Evolutionary conservation across 2,797 vertebrate species (phyloP).

Genomic region (Sorex maritimensis): DNA sequence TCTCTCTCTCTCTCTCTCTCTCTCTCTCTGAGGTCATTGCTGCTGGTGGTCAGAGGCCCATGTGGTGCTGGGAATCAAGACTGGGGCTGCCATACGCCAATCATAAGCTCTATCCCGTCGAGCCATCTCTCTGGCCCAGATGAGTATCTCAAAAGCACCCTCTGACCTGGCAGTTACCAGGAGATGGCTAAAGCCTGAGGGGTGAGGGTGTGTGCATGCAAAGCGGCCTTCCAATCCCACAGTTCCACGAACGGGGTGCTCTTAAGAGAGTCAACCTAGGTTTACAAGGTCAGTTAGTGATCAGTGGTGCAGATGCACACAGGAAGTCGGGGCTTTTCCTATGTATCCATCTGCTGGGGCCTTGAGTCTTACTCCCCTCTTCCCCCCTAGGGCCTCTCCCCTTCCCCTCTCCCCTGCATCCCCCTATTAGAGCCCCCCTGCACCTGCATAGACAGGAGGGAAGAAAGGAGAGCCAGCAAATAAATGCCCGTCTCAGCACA

Average conservation of each 20-base stretch:
- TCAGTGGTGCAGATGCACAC: no score
- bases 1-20: neutral
- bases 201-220: neutral
- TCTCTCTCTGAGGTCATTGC: no score
- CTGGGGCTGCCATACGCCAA: no score
- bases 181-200: neutral
- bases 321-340: neutral
- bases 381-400: neutral
- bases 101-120: no score
- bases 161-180: neutral
- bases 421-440: neutral
- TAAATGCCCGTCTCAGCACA: neutral
- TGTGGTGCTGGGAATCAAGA: no score
- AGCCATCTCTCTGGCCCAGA: neutral
- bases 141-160: neutral
- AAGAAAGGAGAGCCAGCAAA: neutral
- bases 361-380: neutral
- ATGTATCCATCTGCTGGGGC: neutral
- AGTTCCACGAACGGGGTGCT: neutral
- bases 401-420: neutral
- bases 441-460: neutral
- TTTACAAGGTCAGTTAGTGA: neutral
- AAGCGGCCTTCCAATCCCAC: neutral
- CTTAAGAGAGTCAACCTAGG: neutral
- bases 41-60: no score